A percentile compares a stretch with the other conserved stretches of the same genome.
Conservation (phyloP, 2,797 vertebrate genomes). For the Neosilurus mollespiculum region DNA sequence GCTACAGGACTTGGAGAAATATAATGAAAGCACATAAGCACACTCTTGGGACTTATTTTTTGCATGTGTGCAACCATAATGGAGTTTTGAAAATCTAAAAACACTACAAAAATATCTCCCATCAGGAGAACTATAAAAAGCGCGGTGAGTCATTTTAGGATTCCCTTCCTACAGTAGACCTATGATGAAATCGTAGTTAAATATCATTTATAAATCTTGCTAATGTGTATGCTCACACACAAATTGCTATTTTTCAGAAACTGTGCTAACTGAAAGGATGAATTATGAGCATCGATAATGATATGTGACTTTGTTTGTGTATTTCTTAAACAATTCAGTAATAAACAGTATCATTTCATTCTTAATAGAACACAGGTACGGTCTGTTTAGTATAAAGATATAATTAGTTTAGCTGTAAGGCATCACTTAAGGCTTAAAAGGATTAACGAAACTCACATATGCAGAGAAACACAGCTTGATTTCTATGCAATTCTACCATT, state of each 20-base stretch:
- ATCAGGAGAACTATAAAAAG: slow-evolving; percentile 11
- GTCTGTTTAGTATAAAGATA: slow-evolving; percentile 4
- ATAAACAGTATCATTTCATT: slow-evolving; percentile 20
- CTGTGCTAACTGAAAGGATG: slow-evolving; percentile 5
- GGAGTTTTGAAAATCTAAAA: slow-evolving; percentile 2
- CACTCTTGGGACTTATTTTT: not conserved
- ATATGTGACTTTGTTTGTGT: slow-evolving; percentile 21
- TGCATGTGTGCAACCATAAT: not conserved
- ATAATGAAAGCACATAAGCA: not conserved
- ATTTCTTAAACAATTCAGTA: slow-evolving; percentile 1
- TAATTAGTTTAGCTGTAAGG: slow-evolving; percentile 27
- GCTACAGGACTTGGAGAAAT: not conserved
- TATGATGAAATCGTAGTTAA: slow-evolving; percentile 31
- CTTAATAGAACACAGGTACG: slow-evolving; percentile 1
- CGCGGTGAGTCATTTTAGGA: slow-evolving; percentile 16
- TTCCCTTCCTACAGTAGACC: slow-evolving; percentile 15
- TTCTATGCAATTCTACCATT: slow-evolving; percentile 28
- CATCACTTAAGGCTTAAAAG: slow-evolving; percentile 28
- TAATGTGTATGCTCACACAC: slow-evolving; percentile 16
- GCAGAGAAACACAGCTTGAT: slow-evolving; percentile 20
- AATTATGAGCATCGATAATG: slow-evolving; percentile 27
- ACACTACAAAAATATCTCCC: not conserved
- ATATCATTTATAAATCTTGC: slow-evolving; percentile 27
- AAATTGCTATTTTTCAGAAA: slow-evolving; percentile 38
- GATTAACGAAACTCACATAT: slow-evolving; percentile 12